phyloP scores from a whole-genome alignment of 1,140 invertebrate genomes.

The Samia ricini region DNA sequence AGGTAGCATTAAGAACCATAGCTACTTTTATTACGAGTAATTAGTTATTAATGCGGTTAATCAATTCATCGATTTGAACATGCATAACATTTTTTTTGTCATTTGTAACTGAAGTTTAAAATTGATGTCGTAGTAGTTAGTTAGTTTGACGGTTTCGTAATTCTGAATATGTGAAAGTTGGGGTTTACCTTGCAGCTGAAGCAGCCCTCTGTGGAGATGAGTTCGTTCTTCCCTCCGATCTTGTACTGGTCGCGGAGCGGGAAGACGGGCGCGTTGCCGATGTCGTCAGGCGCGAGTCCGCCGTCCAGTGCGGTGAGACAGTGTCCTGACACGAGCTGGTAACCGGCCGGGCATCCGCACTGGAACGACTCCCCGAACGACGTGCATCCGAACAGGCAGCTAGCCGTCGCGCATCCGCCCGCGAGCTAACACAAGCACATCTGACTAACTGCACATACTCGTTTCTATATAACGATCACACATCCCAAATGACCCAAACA shows the following conservation, averaged over 20 bases:
- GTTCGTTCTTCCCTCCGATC: slow-evolving; percentile 79
- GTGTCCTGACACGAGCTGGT: slow-evolving; percentile 88
- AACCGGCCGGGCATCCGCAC: slow-evolving; percentile 90
- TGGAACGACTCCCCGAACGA: slow-evolving; percentile 80
- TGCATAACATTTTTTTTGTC: too few relatives aligned
- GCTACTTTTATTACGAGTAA: too few relatives aligned
- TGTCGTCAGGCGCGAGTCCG: slow-evolving; percentile 79
- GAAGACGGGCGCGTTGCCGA: slow-evolving; percentile 84
- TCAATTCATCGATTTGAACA: too few relatives aligned
- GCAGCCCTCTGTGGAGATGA: slow-evolving; percentile 93
- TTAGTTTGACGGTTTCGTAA: too few relatives aligned
- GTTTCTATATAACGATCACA: too few relatives aligned
- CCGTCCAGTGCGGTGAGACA: slow-evolving; percentile 88
- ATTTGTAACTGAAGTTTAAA: too few relatives aligned
- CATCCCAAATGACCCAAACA: too few relatives aligned
- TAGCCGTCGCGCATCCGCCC: slow-evolving; percentile 83
- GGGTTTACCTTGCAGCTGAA: slow-evolving; percentile 89
- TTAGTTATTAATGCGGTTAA: too few relatives aligned
- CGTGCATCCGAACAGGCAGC: slow-evolving; percentile 89
- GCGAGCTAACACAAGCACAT: slow-evolving; percentile 76
- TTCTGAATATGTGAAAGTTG: too few relatives aligned
- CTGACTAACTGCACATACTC: too few relatives aligned
- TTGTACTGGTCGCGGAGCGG: slow-evolving; percentile 77
- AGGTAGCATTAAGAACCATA: too few relatives aligned
- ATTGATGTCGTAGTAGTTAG: too few relatives aligned